Evolutionary conservation across 2,888 invertebrate species (phyloP).

Genomic region (Protonemura montana): DNA sequence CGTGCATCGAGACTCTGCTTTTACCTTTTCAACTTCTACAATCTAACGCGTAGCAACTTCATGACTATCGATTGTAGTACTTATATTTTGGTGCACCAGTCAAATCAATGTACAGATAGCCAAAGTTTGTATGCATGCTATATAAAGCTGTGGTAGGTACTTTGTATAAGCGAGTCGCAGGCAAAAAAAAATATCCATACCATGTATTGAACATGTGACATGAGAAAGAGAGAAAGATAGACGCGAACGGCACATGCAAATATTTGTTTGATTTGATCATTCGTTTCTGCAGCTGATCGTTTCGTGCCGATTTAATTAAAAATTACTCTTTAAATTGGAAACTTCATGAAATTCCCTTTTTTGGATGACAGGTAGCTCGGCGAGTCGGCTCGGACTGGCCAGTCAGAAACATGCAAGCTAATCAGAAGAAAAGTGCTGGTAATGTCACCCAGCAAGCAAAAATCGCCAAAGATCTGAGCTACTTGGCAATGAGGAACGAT

Average conservation of each 20-base stretch:
- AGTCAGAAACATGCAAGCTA: not conserved
- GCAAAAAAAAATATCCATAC: too few relatives aligned
- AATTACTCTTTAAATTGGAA: too few relatives aligned
- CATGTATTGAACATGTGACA: too few relatives aligned
- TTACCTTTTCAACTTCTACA: not conserved
- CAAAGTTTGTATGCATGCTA: not conserved
- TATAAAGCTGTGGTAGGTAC: too few relatives aligned
- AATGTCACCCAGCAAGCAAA: not conserved
- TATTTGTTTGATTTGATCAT: too few relatives aligned
- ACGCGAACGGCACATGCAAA: too few relatives aligned
- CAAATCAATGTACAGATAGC: not conserved
- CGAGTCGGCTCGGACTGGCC: constrained; percentile 24
- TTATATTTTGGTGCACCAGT: not conserved
- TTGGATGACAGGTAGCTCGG: not conserved
- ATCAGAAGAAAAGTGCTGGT: not conserved
- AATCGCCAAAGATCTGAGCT: not conserved
- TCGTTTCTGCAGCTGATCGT: too few relatives aligned
- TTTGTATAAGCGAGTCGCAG: too few relatives aligned
- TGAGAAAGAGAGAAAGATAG: too few relatives aligned
- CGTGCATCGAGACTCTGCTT: too few relatives aligned
- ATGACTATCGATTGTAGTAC: not conserved
- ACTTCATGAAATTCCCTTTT: too few relatives aligned
- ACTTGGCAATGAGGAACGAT: not conserved
- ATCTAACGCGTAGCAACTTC: not conserved
- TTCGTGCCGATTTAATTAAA: too few relatives aligned